A percentile compares a stretch with the other conserved stretches of the same genome.
These are phyloP conservation scores for Lapara coniferarum DNA, from an alignment of 2,888 invertebrate genomes.

Conservation along the genomic window DNA sequence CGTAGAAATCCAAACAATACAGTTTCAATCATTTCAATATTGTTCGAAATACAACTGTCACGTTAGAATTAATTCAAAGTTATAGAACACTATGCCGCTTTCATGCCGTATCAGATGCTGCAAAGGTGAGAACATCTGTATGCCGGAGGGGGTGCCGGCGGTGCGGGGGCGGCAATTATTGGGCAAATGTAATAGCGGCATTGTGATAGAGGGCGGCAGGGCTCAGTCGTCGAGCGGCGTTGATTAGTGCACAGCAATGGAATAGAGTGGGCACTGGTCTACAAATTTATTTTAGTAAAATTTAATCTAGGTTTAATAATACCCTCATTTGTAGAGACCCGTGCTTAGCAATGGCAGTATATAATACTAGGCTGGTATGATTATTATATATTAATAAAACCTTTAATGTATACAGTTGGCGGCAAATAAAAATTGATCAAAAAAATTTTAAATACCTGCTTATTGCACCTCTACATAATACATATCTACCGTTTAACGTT, in stretches of 20 bases:
- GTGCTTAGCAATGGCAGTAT: too few relatives aligned
- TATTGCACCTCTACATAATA: too few relatives aligned
- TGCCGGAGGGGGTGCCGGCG: constrained; percentile 31
- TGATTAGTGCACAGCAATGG: constrained; percentile 70
- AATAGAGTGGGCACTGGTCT: constrained; percentile 47
- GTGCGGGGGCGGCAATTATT: constrained; percentile 71
- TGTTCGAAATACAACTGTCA: not conserved
- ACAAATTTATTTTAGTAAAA: constrained; percentile 19
- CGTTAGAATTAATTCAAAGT: not conserved
- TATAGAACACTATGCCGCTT: not conserved
- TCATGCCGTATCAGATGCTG: constrained; percentile 30
- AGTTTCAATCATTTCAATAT: too few relatives aligned
- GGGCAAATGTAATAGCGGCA: constrained; percentile 82
- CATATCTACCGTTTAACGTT: too few relatives aligned
- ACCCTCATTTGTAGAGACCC: too few relatives aligned
- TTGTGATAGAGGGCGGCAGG: constrained; percentile 73
- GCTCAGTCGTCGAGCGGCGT: constrained; percentile 69
- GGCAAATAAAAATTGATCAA: too few relatives aligned
- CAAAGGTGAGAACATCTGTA: constrained; percentile 30
- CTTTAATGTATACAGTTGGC: too few relatives aligned
- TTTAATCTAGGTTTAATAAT: not conserved
- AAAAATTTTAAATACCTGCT: too few relatives aligned
- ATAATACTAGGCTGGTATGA: too few relatives aligned
- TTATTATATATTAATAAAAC: too few relatives aligned
- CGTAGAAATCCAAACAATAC: too few relatives aligned